Evolutionary conservation across 2,888 invertebrate genomes (phyloP).

Genomic region (Patella pellucida): DNA sequence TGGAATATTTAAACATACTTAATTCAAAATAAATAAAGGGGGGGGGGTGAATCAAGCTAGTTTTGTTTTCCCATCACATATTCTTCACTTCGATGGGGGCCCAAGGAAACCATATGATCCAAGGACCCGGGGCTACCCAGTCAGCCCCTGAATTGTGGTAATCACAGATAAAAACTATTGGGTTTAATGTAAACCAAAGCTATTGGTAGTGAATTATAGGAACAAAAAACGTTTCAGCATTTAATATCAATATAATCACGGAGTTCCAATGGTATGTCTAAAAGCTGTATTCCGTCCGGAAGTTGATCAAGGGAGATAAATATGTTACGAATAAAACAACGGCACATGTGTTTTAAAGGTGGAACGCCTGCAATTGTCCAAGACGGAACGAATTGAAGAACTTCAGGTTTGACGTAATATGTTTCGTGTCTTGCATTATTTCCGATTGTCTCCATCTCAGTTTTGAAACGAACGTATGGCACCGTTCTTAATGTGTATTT

Average conservation of each 20-base stretch:
- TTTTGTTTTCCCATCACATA: too few species aligned
- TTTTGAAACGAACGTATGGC: background rate
- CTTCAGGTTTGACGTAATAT: slow-evolving; percentile 17
- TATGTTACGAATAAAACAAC: slow-evolving; percentile 8
- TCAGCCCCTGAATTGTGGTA: too few species aligned
- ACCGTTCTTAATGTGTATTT: slow-evolving; percentile 13
- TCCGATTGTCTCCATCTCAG: background rate
- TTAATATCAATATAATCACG: slow-evolving; percentile 13
- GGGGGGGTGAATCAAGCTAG: too few species aligned
- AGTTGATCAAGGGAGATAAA: slow-evolving; percentile 3
- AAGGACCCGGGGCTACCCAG: too few species aligned
- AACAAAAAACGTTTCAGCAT: background rate
- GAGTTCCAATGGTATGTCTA: background rate
- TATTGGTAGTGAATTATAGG: too few species aligned
- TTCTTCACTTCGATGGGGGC: too few species aligned
- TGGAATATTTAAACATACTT: too few species aligned
- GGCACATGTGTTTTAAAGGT: slow-evolving; percentile 14
- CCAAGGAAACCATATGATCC: too few species aligned
- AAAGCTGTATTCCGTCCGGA: slow-evolving; percentile 3
- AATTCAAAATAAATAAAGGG: too few species aligned
- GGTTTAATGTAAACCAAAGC: too few species aligned
- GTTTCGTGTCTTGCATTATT: background rate
- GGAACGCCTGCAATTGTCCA: background rate
- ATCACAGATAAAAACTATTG: too few species aligned
- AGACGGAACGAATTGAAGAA: slow-evolving; percentile 7